Base-by-base conservation (phyloP, 2,113 vertebrate species). In the Mohoua ochrocephala region DNA sequence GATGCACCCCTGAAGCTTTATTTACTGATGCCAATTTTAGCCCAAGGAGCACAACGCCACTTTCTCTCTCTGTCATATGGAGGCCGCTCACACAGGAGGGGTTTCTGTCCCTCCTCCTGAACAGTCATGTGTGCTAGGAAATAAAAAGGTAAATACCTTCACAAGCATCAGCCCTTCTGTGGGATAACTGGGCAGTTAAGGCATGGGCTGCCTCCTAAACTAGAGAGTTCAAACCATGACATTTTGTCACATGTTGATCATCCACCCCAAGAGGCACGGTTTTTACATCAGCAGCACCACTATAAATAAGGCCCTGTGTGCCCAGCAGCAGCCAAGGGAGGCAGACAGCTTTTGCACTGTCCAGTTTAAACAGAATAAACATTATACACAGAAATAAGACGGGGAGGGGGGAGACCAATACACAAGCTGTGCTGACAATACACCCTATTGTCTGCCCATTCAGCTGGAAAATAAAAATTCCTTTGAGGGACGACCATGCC, bases 331-430 rank as follows among this genome's bases (percentile, higher is more conserved):
- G 65, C 61, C 79, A 47, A 91, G n/a, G 89, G 37, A 63, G 64
- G 85, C 84, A 91, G 39, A 78, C 11, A 91, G 75, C n/a, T 81
- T 84, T 61, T 63, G 77, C 30, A 60, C 42, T 45, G 44, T 75
- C 63, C 44, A 71, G 35, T 41, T 87, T 23, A 54, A 93, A 92
- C 78, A 93, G 88, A 95, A 92, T 26, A 87, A 93, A 91, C 83
- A 87, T 56, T 89, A 78, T 71, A 17, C 71, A 65, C 47, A 93
- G 47, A 82, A 84, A 64, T 18, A 68, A 79, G 87, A n/a, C 2
- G 1, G 67, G 19, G 30, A 56, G 13, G 69, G 69, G 63, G 53
- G n/a, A 92, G 35, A 17, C 11, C 73, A 71, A 49, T 61, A n/a
- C 13, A 52, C 42, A 41, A 64, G 81, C 60, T 27, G 19, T 21